Percentiles rank a stretch among this genome's conserved stretches.
Evolutionary conservation across 1,140 invertebrate species (phyloP).

Genomic region (Chelonus insularis): DNA sequence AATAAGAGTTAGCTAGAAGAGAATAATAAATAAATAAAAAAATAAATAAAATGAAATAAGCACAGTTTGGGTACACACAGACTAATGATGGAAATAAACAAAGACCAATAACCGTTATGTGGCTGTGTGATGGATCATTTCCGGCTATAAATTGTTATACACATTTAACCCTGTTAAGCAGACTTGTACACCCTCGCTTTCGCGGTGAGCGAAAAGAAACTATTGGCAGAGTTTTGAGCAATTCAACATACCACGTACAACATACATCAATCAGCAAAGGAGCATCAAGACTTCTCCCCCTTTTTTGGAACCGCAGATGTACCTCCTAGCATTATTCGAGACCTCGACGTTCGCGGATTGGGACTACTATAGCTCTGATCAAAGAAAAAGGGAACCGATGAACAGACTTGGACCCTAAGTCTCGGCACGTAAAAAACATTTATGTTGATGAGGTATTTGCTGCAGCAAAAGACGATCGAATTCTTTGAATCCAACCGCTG

Average conservation of each 20-base stretch:
- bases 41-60: constrained; percentile 29
- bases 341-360: neutral
- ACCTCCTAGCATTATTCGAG: constrained; percentile 16
- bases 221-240: neutral
- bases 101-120: constrained; percentile 57
- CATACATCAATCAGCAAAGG: constrained; percentile 52
- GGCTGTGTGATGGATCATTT: constrained; percentile 58
- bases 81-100: constrained; percentile 59
- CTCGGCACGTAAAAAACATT: constrained; percentile 23
- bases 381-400: constrained; percentile 13
- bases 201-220: constrained; percentile 8
- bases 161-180: constrained; percentile 12
- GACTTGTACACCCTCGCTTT: constrained; percentile 6
- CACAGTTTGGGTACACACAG: constrained; percentile 60
- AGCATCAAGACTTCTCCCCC: neutral
- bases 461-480: constrained; percentile 14
- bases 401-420: neutral
- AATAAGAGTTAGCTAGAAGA: neutral
- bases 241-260: constrained; percentile 31
- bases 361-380: constrained; percentile 16
- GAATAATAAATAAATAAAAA: constrained; percentile 12
- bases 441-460: constrained; percentile 26
- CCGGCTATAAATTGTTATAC: constrained; percentile 40
- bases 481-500: constrained; percentile 14
- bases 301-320: constrained; percentile 16